Conservation (phyloP, 2,113 vertebrate genomes). For the Antigone vipio region DNA sequence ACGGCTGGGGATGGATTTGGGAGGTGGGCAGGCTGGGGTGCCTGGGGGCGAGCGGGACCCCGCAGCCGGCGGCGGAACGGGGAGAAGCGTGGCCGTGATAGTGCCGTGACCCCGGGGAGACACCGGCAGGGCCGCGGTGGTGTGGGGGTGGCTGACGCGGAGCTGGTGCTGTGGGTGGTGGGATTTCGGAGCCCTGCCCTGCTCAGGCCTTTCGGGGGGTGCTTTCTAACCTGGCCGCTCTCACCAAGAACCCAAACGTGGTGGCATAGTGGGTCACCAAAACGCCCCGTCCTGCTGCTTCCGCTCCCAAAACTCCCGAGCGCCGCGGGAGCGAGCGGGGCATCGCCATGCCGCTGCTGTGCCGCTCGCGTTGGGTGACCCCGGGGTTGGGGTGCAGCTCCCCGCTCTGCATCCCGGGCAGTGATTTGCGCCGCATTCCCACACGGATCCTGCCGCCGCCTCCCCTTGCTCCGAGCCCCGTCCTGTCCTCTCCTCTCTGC, state of each 20-base stretch:
- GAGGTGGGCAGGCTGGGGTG: background rate
- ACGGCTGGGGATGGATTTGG: background rate
- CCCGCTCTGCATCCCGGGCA: background rate
- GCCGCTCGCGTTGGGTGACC: accelerated
- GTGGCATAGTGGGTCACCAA: background rate
- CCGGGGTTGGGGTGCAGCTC: background rate
- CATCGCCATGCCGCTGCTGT: accelerated
- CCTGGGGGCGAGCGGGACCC: background rate
- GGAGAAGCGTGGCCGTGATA: background rate
- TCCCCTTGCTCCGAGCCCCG: background rate
- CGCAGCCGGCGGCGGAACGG: accelerated
- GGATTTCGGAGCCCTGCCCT: background rate
- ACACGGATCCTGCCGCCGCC: accelerated
- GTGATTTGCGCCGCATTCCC: accelerated
- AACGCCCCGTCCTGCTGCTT: background rate
- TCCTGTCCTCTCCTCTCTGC: background rate
- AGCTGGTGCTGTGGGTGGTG: background rate
- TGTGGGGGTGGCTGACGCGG: background rate
- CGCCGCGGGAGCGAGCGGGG: accelerated
- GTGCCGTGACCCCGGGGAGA: background rate
- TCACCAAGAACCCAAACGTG: background rate
- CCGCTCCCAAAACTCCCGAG: accelerated
- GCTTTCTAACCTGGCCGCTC: background rate
- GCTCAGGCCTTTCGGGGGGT: background rate
- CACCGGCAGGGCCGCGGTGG: accelerated